phyloP scores from a whole-genome alignment of 2,888 invertebrate species.

The Caenorhabditis sp. region DNA sequence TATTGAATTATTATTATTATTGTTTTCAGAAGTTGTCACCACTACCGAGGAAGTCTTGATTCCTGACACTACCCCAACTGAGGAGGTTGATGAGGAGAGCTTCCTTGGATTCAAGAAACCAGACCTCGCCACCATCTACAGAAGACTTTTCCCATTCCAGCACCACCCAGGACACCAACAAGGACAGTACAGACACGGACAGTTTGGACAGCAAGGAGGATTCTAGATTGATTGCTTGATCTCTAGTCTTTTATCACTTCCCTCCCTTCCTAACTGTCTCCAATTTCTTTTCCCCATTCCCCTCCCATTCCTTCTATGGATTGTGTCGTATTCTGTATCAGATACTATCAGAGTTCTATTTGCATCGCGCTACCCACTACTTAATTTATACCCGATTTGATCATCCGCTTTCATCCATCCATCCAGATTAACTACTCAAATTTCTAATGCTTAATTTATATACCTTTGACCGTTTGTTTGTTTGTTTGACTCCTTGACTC shows the following conservation, averaged over 20 bases:
- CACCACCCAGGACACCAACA: slow-evolving; percentile 50
- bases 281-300: not conserved
- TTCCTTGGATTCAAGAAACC: slow-evolving; percentile 67
- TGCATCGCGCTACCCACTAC: slow-evolving; percentile 9
- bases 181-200: slow-evolving; percentile 51
- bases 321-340: slow-evolving; percentile 65
- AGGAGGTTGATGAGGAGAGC: slow-evolving; percentile 63
- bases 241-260: slow-evolving; percentile 1
- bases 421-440: not conserved
- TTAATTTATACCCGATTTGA: slow-evolving; percentile 35
- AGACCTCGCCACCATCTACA: slow-evolving; percentile 67
- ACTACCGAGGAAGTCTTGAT: slow-evolving; percentile 36
- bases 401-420: not conserved
- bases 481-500: slow-evolving; percentile 46
- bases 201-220: slow-evolving; percentile 54
- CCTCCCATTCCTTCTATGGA: slow-evolving; percentile 27
- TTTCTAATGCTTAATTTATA: no score
- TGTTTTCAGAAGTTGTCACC: slow-evolving; percentile 25
- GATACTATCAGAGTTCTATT: slow-evolving; percentile 40
- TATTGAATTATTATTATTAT: not conserved
- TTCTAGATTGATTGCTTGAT: slow-evolving; percentile 31
- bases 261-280: no score
- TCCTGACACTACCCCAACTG: slow-evolving; percentile 50
- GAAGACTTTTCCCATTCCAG: slow-evolving; percentile 65
- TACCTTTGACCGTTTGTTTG: no score